Evolutionary conservation across 2,797 vertebrate genomes (phyloP).

Genomic region (Apogon talboti): DNA sequence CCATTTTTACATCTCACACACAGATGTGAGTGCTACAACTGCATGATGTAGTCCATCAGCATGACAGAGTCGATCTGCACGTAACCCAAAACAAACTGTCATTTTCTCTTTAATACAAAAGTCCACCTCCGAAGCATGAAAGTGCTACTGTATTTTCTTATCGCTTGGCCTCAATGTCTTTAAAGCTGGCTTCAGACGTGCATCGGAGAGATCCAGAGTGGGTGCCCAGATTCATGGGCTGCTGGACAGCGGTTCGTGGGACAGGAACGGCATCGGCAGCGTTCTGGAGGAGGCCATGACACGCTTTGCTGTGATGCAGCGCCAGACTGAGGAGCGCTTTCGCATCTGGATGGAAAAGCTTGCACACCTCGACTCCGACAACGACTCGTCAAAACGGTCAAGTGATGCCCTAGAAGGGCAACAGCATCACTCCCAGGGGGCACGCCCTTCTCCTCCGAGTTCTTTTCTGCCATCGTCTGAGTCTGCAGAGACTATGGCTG

Average conservation of each 20-base stretch:
- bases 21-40: constrained; percentile 80
- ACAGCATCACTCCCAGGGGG: constrained; percentile 81
- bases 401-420: constrained; percentile 86
- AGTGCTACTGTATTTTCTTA: constrained; percentile 85
- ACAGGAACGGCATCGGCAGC: constrained; percentile 93
- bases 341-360: constrained; percentile 94
- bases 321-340: constrained; percentile 95
- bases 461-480: constrained; percentile 87
- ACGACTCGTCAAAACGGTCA: constrained; percentile 85
- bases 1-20: constrained; percentile 78
- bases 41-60: constrained; percentile 86
- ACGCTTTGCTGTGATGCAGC: constrained; percentile 94
- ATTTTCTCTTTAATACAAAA: constrained; percentile 78
- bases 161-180: constrained; percentile 94
- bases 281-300: constrained; percentile 95
- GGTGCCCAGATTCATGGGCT: constrained; percentile 91
- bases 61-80: constrained; percentile 84
- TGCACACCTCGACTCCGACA: constrained; percentile 88
- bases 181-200: constrained; percentile 94
- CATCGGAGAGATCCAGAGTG: constrained; percentile 90
- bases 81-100: constrained; percentile 76
- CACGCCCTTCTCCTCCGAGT: constrained; percentile 82
- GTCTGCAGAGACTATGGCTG: constrained; percentile 87
- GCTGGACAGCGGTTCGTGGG: constrained; percentile 91
- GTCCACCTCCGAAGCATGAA: constrained; percentile 81